A percentile compares a stretch with the other conserved stretches of the same genome.
phyloP scores from a whole-genome alignment of 1,140 invertebrate species.

The Hetaerina americana region DNA sequence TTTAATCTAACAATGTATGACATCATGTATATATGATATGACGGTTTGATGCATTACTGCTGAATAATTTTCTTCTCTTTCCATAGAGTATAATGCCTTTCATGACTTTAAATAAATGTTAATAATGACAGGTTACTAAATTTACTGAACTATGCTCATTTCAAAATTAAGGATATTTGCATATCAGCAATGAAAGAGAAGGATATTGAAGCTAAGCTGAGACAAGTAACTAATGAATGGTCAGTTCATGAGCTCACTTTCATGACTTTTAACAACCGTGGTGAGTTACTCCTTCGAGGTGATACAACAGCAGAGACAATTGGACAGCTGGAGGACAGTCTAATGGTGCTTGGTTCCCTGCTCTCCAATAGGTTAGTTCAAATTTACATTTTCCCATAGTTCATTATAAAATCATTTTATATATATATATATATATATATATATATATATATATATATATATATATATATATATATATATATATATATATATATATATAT shows the following conservation, averaged over 20 bases:
- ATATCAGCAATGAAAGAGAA: slow-evolving; percentile 97
- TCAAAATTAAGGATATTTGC: slow-evolving; percentile 94
- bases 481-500: too few species aligned
- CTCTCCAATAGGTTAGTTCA: slow-evolving; percentile 64
- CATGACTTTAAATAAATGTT: too few species aligned
- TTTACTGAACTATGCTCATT: too few species aligned
- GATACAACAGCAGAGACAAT: slow-evolving; percentile 93
- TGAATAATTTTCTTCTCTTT: too few species aligned
- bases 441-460: not conserved
- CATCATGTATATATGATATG: too few species aligned
- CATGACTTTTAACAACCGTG: slow-evolving; percentile 88
- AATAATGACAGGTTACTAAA: too few species aligned
- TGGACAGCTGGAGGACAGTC: slow-evolving; percentile 82
- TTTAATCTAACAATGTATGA: too few species aligned
- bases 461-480: too few species aligned
- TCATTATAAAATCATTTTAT: slow-evolving; percentile 3
- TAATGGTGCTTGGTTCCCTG: slow-evolving; percentile 88
- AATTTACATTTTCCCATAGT: too few species aligned
- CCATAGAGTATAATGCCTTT: too few species aligned
- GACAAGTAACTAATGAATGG: slow-evolving; percentile 93
- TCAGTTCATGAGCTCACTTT: slow-evolving; percentile 84
- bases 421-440: slow-evolving; percentile 9
- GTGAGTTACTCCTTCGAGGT: slow-evolving; percentile 79
- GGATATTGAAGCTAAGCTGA: slow-evolving; percentile 91
- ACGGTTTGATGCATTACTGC: too few species aligned